Evolutionary conservation across 2,888 invertebrate genomes (phyloP).

Genomic region (Trissolcus brochymenae): DNA sequence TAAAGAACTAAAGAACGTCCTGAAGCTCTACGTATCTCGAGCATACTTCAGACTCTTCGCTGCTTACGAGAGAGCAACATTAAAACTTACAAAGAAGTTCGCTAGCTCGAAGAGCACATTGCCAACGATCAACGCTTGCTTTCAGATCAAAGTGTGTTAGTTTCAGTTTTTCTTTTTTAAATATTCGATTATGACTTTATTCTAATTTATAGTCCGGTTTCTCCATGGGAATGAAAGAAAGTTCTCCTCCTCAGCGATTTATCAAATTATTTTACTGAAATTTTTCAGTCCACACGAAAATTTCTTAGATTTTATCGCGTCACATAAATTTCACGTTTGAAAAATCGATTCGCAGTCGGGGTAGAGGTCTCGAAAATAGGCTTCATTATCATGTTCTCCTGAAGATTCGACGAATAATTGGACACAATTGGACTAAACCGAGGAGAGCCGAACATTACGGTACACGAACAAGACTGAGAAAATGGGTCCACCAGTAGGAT

Average conservation of each 20-base stretch:
- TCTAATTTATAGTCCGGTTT: constrained; percentile 14
- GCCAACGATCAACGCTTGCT: constrained; percentile 49
- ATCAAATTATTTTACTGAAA: background rate
- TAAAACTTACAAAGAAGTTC: constrained; percentile 54
- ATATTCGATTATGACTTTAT: constrained; percentile 32
- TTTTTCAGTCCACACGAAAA: background rate
- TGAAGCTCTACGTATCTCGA: constrained; percentile 49
- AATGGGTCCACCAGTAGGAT: constrained; percentile 73
- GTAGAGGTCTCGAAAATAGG: too few species aligned
- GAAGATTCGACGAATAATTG: constrained; percentile 24
- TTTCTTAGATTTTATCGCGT: too few species aligned
- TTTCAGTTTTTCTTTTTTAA: constrained; percentile 18
- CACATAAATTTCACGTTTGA: too few species aligned
- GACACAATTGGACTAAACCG: constrained; percentile 25
- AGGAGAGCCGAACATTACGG: constrained; percentile 40
- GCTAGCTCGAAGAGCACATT: constrained; percentile 40
- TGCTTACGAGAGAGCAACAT: constrained; percentile 55
- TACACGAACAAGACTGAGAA: constrained; percentile 61
- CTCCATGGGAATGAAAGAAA: constrained; percentile 1
- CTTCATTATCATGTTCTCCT: constrained; percentile 61
- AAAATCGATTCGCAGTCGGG: too few species aligned
- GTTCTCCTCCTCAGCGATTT: too few species aligned
- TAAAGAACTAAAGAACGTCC: constrained; percentile 49
- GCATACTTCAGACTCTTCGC: constrained; percentile 49
- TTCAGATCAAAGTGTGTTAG: constrained; percentile 33